Base-by-base conservation (phyloP, 1,140 invertebrate genomes). In the Trigoniulus corallinus region DNA sequence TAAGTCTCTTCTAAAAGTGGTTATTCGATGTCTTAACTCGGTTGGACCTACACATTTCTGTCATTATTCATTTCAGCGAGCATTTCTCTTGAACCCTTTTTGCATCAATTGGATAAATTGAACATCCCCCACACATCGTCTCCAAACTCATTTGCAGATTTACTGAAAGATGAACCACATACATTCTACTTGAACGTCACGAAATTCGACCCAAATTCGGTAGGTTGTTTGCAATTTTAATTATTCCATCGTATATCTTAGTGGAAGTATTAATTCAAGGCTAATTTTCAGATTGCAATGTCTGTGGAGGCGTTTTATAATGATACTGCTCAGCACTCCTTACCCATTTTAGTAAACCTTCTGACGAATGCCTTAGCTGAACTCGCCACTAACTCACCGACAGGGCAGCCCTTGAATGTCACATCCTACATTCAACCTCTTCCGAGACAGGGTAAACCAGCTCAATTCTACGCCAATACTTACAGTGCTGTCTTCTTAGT, bases 331-430 rank as follows among this genome's bases (percentile, higher is more conserved):
- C 74, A 80, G 40, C 84, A 88, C 67, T 79, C 80, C 34, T 67
- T 88, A 53, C 84, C 84, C 1, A 77, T 84, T 46, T 66, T 82
- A 15, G 67, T 87, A 25, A 85, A 84, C 62, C 61, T 83, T 25
- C 67, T 87, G 49, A 79, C 75, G 49, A 85, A 86, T 63, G 72
- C 72, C 26, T 68, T 83, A 50, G 15, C 73, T 81, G 62, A 78
- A 71, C 7, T 27, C n/a, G 18, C 47, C 10, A 47, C 39, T 45
- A 56, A 44, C 24, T 15, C 44, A 15, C 24, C 21, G 25, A 39
- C 4, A n/a, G 26, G 50, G 24, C 51, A 50, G 3, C 21, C 45
- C 10, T 24, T 41, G 0, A 34, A 46, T 4, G 57, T 67, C 26
- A 52, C 55, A 26, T 51, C 55, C 0, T 57, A 41, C 22, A 64